These are phyloP conservation scores for Nestor notabilis DNA, from an alignment of 2,113 vertebrate species.

Conservation along the genomic window DNA sequence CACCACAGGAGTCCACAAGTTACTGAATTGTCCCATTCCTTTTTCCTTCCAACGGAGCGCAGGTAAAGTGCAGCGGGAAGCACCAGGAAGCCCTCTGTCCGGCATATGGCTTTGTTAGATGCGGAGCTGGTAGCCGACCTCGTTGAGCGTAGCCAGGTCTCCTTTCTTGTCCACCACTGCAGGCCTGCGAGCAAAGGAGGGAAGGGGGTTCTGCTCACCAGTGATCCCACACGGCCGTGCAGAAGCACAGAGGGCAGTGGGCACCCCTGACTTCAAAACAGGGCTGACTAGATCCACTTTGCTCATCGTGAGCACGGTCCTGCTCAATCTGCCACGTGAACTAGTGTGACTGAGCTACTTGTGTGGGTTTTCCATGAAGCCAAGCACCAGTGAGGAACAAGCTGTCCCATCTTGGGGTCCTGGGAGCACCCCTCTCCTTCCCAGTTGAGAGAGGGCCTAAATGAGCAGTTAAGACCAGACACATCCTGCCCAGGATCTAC, in stretches of 20 bases:
- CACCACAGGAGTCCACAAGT: conserved; percentile 30
- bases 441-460: not conserved
- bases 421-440: not conserved
- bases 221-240: fast-evolving
- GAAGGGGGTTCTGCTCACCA: not conserved
- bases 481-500: not conserved
- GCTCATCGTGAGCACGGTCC: fast-evolving
- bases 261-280: not conserved
- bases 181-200: conserved; percentile 75
- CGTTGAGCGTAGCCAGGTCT: conserved; percentile 87
- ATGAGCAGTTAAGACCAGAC: not conserved
- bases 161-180: conserved; percentile 86
- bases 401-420: not conserved
- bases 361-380: not conserved
- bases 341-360: fast-evolving
- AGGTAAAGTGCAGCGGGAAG: conserved; percentile 74
- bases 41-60: conserved; percentile 30
- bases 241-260: fast-evolving
- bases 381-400: not conserved
- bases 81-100: conserved; percentile 52
- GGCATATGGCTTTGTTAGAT: conserved; percentile 76
- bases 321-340: not conserved
- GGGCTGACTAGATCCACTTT: not conserved
- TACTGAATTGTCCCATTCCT: conserved; percentile 59
- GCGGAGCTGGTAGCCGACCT: conserved; percentile 93